Percentiles rank a stretch among this genome's conserved stretches.
Conservation (phyloP, 1,140 invertebrate genomes). For the Phymorhynchus buccinoides region DNA sequence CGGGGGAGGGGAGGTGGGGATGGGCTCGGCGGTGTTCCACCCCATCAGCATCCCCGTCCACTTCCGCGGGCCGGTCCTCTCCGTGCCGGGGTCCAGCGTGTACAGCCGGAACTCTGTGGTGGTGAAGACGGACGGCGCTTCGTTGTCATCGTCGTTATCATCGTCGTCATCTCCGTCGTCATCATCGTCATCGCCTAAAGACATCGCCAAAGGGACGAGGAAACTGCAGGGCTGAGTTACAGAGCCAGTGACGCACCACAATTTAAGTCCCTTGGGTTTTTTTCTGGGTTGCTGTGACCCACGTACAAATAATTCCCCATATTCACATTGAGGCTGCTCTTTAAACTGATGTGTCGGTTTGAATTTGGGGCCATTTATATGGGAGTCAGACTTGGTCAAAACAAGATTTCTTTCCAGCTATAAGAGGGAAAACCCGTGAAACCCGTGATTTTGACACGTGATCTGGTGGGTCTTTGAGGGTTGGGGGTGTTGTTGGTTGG, state of each 20-base stretch:
- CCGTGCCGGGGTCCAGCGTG: constrained; percentile 42
- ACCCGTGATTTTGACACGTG: no score
- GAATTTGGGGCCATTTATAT: neutral
- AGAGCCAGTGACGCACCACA: no score
- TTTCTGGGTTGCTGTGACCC: no score
- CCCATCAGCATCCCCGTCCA: constrained; percentile 79
- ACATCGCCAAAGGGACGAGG: neutral
- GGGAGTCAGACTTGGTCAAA: neutral
- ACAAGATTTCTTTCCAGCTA: no score
- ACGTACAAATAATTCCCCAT: no score
- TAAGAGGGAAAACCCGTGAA: no score
- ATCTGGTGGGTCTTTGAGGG: no score
- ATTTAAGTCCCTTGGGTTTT: no score
- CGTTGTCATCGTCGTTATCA: neutral
- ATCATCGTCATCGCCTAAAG: neutral
- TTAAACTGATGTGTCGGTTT: no score
- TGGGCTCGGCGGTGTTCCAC: constrained; percentile 82
- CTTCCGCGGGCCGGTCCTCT: constrained; percentile 59
- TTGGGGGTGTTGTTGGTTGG: no score
- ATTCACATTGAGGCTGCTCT: no score
- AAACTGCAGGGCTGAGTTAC: neutral
- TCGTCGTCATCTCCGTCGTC: neutral
- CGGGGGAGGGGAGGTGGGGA: constrained; percentile 53
- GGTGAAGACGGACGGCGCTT: neutral
- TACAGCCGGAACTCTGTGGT: neutral